Base-by-base conservation (phyloP, 2,113 vertebrate genomes). In the Trachemys scripta region DNA sequence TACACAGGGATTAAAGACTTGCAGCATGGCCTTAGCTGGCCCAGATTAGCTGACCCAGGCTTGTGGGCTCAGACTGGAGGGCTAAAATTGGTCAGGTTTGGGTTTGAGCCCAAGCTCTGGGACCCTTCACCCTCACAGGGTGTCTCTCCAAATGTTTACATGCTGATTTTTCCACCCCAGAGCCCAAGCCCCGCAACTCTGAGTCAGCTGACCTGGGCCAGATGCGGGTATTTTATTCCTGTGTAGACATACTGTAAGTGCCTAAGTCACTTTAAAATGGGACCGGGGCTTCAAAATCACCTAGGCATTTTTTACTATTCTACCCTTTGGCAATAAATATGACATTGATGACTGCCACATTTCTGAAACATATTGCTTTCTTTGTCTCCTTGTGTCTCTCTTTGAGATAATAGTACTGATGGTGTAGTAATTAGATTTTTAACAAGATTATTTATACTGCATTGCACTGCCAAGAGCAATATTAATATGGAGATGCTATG, bases 391-490 rank as follows among this genome's bases (percentile, higher is more conserved):
- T 76, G 47, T 89, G 22, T 75, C 38, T 88, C 16, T 69, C 42
- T 79, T 93, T 25, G 87, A 97, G 93, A 88, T 96, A 93, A 91
- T 75, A 91, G 89, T 81, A 90, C 54, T 83, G 47, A 81, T 25
- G 50, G 11, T 91, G 17, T 42, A 91, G 53, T 85, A 88, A 94
- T 88, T 78, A 93, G 83, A 94, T 93, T 95, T 97, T 97, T 87
- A 93, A 86, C 81, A 94, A 92, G 83, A 79, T 87, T 89, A 90
- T 42, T 53, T 57, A 83, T 83, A 85, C 81, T 81, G n/a, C 50
- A 51, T n/a, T 94, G 57, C 47, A 38, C 65, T 92, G 96, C 97
- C 96, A 97, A 97, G 89, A 94, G 87, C 91, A 97, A 97, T 89
- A 96, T 59, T 96, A 90, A 75, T 89, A 89, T 54, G 75, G 92